A percentile compares a stretch with the other conserved stretches of the same genome.
phyloP scores from a whole-genome alignment of 2,113 vertebrate genomes.

The Vimba vimba region DNA sequence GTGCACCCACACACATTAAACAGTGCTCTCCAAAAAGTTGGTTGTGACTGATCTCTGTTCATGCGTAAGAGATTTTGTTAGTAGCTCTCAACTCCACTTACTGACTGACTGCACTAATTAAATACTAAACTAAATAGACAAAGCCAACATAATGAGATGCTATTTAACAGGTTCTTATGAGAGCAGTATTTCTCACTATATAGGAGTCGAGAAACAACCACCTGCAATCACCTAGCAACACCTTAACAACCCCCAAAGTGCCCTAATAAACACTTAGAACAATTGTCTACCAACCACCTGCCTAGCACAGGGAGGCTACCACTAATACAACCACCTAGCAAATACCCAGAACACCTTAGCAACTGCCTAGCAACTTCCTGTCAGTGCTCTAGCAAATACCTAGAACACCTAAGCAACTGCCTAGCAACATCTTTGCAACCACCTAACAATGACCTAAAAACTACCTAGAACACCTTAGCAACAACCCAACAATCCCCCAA shows the following conservation, averaged over 20 bases:
- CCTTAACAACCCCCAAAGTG: not conserved
- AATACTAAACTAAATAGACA: not conserved
- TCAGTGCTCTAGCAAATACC: not conserved
- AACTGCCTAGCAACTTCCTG: not conserved
- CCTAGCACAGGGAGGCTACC: too few species aligned
- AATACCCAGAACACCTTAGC: not conserved
- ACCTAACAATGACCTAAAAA: too few species aligned
- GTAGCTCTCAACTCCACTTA: constrained; percentile 2
- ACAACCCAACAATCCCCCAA: too few species aligned
- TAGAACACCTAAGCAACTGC: not conserved
- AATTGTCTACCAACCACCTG: not conserved
- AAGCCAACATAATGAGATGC: not conserved
- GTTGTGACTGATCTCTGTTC: not conserved
- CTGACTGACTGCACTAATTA: constrained; percentile 7
- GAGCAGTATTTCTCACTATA: not conserved
- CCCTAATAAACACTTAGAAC: too few species aligned
- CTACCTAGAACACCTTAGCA: too few species aligned
- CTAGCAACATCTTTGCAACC: too few species aligned
- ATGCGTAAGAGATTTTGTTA: constrained; percentile 1
- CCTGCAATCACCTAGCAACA: not conserved
- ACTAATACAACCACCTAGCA: not conserved
- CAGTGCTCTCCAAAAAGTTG: not conserved
- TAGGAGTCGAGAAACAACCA: not conserved
- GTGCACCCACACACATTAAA: constrained; percentile 22
- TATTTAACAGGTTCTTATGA: not conserved